Percentiles rank a stretch among this genome's conserved stretches.
Evolutionary conservation across 2,888 invertebrate genomes (phyloP).

Genomic region (Rambutsinella grinnellia): DNA sequence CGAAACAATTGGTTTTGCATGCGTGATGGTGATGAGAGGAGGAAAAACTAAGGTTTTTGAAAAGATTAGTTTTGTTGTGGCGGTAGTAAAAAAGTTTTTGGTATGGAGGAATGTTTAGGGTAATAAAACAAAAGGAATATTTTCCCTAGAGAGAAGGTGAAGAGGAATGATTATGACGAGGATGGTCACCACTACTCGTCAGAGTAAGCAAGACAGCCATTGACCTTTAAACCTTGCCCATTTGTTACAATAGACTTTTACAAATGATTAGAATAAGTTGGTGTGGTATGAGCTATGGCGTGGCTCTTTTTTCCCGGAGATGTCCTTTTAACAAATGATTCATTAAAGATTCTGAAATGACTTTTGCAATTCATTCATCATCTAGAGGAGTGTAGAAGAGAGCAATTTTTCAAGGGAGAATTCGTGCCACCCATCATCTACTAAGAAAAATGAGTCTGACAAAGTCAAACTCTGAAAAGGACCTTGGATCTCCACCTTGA

Average conservation of each 20-base stretch:
- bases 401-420: background rate
- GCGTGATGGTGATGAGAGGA: background rate
- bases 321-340: background rate
- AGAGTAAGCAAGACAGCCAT: constrained; percentile 40
- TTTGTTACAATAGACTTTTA: constrained; percentile 51
- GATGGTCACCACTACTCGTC: constrained; percentile 48
- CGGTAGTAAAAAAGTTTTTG: background rate
- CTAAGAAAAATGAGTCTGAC: background rate
- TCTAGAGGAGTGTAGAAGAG: no score
- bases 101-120: background rate
- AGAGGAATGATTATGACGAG: constrained; percentile 19
- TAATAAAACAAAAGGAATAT: constrained; percentile 6
- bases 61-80: background rate
- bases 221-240: constrained; percentile 54
- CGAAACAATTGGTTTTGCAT: background rate
- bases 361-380: background rate
- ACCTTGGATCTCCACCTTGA: background rate
- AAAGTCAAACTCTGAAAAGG: background rate
- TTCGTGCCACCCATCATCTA: background rate
- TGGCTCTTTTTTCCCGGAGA: no score
- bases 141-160: background rate
- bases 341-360: background rate
- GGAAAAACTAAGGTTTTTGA: no score
- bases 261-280: constrained; percentile 41
- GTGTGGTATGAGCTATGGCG: background rate